A percentile compares a stretch with the other conserved stretches of the same genome.
These are phyloP conservation scores for Apotomis capreana DNA, from an alignment of 2,888 invertebrate species.

Conservation along the genomic window DNA sequence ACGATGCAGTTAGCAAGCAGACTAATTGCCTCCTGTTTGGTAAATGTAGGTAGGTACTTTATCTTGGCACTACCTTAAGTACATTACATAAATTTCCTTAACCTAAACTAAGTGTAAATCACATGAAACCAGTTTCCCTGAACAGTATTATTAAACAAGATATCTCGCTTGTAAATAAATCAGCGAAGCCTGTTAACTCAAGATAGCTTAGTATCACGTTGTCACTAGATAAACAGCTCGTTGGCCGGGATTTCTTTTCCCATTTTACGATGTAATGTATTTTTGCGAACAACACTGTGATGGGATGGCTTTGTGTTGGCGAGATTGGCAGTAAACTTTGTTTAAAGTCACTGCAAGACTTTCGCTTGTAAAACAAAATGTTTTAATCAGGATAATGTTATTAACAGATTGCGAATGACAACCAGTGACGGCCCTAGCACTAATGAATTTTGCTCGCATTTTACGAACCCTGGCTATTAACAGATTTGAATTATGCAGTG, in stretches of 20 bases:
- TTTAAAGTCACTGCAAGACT: conserved; percentile 11
- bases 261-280: conserved; percentile 47
- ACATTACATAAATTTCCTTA: not conserved
- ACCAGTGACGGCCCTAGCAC: too few species aligned
- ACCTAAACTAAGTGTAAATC: not conserved
- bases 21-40: conserved; percentile 30
- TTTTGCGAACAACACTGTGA: conserved; percentile 47
- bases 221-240: conserved; percentile 46
- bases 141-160: conserved; percentile 21
- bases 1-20: conserved; percentile 50
- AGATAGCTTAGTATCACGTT: conserved; percentile 44
- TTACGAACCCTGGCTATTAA: not conserved
- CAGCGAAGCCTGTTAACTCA: conserved; percentile 31
- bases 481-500: not conserved
- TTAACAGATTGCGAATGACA: not conserved
- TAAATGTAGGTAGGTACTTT: not conserved
- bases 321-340: conserved; percentile 38
- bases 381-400: conserved; percentile 13
- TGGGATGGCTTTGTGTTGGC: conserved; percentile 37
- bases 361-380: not conserved
- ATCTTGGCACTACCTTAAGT: not conserved
- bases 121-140: not conserved
- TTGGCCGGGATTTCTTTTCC: conserved; percentile 49
- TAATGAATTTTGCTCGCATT: too few species aligned
- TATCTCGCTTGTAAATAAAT: conserved; percentile 39